Base-by-base conservation (phyloP, 1,140 invertebrate species). In the Brachystomella parvula region DNA sequence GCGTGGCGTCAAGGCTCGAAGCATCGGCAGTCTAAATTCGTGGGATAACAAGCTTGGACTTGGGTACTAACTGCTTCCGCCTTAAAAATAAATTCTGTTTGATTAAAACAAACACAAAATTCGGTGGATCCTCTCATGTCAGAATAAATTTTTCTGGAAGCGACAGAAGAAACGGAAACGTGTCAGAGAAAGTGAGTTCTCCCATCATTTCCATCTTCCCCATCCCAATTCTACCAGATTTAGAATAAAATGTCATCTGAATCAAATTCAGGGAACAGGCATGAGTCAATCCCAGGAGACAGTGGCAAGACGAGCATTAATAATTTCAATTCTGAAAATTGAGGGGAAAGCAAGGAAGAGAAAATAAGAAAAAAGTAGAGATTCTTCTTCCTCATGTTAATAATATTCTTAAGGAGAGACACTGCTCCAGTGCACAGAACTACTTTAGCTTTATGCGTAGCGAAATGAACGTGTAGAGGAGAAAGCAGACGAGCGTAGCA, bases 251-350 rank as follows among this genome's bases (percentile, higher is more conserved):
- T 15, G 49, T 26, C 49, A 53, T 53, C 24, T 24, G 15, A 39
- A 39, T 39, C 35, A 39, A 19, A 39, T 39, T 39, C 35, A 39
- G 35, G n/a, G 35, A 39, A 6, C 6, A 39, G 35, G 35, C 6
- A 39, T 9, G 24, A 53, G 15, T 15, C 24, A n/a, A 24, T 53
- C 49, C 24, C 49, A 53, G 24, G 49, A 26, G 49, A 53, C 3
- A n/a, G 49, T 12, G 24, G 15, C 9, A 26, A 53, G 49, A 53
- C 49, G 49, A 53, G 49, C 49, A 53, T 53, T 53, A 53, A 53
- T 53, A 53, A 53, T 53, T 53, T 53, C 49, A 53, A 53, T 53
- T 53, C 49, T 6, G 49, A 53, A 53, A n/a, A 53, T 15, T n/a
- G 24, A 24, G 6, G 15, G 49, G 49, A 26, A 53, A 24, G 24